These are phyloP conservation scores for Peromyscus attwateri DNA, from an alignment of 2,797 vertebrate genomes.

Conservation along the genomic window DNA sequence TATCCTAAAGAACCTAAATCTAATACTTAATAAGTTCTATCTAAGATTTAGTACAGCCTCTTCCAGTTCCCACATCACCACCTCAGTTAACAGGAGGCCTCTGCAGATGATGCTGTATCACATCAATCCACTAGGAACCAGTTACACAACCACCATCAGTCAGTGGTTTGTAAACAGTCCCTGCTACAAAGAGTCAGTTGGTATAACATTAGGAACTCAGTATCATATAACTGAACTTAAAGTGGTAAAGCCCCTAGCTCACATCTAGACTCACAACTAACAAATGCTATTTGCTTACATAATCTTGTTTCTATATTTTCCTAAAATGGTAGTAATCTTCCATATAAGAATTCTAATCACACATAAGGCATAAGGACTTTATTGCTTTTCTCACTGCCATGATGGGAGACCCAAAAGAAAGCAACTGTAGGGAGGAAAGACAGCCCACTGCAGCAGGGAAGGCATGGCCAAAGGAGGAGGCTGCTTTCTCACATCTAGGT, in stretches of 20 bases:
- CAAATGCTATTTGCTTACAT: constrained; percentile 31
- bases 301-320: neutral
- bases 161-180: neutral
- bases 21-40: no score
- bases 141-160: neutral
- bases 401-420: neutral
- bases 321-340: constrained; percentile 34
- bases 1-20: no score
- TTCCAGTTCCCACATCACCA: neutral
- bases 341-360: neutral
- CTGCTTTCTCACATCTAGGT: neutral
- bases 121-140: neutral
- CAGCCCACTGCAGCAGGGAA: neutral
- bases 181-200: neutral
- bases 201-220: neutral
- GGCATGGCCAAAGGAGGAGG: neutral
- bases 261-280: neutral
- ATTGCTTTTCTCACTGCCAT: neutral
- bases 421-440: neutral
- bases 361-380: neutral
- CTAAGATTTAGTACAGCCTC: neutral
- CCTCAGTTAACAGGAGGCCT: neutral
- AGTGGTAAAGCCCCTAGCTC: neutral
- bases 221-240: neutral
- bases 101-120: neutral